phyloP scores from a whole-genome alignment of 2,113 vertebrate species.

The Ceyx cyanopectus region DNA sequence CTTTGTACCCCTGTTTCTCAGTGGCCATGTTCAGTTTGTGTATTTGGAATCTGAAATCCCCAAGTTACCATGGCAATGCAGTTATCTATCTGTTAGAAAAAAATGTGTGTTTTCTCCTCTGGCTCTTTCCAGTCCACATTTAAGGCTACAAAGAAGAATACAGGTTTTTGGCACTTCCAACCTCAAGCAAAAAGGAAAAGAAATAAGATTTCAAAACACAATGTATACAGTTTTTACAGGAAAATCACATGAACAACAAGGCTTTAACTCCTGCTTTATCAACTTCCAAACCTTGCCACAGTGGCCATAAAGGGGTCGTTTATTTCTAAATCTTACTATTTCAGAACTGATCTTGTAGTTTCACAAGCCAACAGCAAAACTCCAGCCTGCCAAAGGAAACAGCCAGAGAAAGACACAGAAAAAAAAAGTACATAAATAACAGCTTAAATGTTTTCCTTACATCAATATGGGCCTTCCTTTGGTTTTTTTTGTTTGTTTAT shows the following conservation, averaged over 20 bases:
- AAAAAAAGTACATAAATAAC: not conserved
- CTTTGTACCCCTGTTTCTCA: not conserved
- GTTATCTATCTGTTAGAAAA: slow-evolving; percentile 30
- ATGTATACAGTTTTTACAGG: not conserved
- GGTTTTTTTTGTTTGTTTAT: not conserved
- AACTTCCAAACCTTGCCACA: not conserved
- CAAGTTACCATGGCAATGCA: slow-evolving; percentile 48
- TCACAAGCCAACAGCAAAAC: not conserved
- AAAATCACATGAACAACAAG: not conserved
- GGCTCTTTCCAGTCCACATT: not conserved
- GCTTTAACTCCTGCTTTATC: not conserved
- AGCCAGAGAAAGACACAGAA: not conserved
- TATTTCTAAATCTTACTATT: not conserved
- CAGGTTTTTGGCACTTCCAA: not conserved
- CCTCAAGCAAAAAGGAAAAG: not conserved
- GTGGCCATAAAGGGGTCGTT: not conserved
- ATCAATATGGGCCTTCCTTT: rapidly evolving
- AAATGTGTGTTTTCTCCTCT: not conserved
- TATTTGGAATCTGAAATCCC: slow-evolving; percentile 9
- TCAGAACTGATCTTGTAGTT: not conserved
- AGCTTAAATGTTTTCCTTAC: not conserved
- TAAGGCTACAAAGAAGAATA: not conserved
- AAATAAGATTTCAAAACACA: not conserved
- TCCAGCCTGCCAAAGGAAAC: not conserved
- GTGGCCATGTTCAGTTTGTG: not conserved